Evolutionary conservation across 2,888 invertebrate genomes (phyloP).

Genomic region (Fragum fragum): DNA sequence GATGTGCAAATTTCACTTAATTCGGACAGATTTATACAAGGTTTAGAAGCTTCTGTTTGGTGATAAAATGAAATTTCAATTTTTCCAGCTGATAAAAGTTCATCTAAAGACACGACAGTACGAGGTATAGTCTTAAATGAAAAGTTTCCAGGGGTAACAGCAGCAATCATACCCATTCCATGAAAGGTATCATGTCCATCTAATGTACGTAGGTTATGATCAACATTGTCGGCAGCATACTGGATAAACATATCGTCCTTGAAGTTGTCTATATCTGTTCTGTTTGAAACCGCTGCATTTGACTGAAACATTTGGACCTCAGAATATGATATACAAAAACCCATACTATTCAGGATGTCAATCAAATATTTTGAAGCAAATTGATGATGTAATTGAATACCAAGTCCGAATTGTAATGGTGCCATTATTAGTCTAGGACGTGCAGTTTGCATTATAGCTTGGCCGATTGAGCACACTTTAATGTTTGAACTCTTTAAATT

Average conservation of each 20-base stretch:
- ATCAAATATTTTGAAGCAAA: constrained; percentile 33
- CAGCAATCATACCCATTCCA: constrained; percentile 42
- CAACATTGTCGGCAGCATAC: constrained; percentile 47
- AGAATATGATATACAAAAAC: constrained; percentile 31
- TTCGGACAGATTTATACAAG: neutral
- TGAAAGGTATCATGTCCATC: constrained; percentile 52
- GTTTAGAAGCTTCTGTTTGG: neutral
- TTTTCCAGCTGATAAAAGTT: constrained; percentile 36
- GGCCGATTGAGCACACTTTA: constrained; percentile 27
- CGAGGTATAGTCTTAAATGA: constrained; percentile 15
- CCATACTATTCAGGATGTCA: constrained; percentile 26
- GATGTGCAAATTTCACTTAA: too few relatives aligned
- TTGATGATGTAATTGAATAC: constrained; percentile 26
- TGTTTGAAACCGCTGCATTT: constrained; percentile 8
- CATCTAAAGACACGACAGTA: constrained; percentile 12
- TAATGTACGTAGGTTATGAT: constrained; percentile 42
- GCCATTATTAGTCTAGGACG: constrained; percentile 17
- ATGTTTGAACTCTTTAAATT: constrained; percentile 13
- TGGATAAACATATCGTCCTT: constrained; percentile 27
- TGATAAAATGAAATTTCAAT: constrained; percentile 27
- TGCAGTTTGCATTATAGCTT: constrained; percentile 30
- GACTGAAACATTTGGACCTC: constrained; percentile 38
- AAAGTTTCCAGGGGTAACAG: constrained; percentile 35
- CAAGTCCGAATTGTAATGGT: constrained; percentile 27
- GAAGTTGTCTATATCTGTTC: constrained; percentile 14